These are phyloP conservation scores for Phataginus tricuspis DNA, from an alignment of 2,797 vertebrate genomes.

Conservation along the genomic window DNA sequence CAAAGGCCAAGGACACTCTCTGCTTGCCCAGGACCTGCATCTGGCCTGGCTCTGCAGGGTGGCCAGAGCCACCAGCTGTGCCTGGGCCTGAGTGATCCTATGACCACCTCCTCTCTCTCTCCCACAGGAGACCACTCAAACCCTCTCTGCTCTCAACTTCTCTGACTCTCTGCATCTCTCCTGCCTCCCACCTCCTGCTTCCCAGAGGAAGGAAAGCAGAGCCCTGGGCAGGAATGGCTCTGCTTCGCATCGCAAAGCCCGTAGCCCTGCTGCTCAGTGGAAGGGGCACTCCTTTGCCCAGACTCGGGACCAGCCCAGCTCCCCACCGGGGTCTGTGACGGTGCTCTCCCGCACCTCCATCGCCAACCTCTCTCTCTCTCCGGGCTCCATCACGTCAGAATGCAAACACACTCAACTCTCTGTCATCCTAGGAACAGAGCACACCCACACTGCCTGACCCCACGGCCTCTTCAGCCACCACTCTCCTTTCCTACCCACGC, in stretches of 20 bases:
- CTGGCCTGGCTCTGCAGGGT: background rate
- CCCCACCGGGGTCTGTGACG: background rate
- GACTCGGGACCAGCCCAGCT: background rate
- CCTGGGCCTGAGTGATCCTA: background rate
- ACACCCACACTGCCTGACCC: background rate
- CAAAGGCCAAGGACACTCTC: background rate
- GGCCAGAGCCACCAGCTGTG: background rate
- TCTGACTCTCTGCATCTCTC: background rate
- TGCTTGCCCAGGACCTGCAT: background rate
- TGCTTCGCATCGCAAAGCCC: background rate
- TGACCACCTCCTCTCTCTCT: background rate
- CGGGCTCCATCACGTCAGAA: background rate
- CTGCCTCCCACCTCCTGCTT: background rate
- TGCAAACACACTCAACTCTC: background rate
- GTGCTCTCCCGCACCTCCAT: background rate
- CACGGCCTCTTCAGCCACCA: background rate
- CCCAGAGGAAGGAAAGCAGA: background rate
- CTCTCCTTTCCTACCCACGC: background rate
- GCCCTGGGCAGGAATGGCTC: background rate
- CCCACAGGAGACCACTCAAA: background rate
- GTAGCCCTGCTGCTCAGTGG: background rate
- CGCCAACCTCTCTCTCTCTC: background rate
- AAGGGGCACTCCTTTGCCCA: background rate
- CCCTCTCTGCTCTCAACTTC: background rate
- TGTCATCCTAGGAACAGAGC: constrained; percentile 5